Percentiles rank a stretch among this genome's conserved stretches.
Evolutionary conservation across 2,888 invertebrate genomes (phyloP).

Genomic region (Nesidiocoris tenuis): DNA sequence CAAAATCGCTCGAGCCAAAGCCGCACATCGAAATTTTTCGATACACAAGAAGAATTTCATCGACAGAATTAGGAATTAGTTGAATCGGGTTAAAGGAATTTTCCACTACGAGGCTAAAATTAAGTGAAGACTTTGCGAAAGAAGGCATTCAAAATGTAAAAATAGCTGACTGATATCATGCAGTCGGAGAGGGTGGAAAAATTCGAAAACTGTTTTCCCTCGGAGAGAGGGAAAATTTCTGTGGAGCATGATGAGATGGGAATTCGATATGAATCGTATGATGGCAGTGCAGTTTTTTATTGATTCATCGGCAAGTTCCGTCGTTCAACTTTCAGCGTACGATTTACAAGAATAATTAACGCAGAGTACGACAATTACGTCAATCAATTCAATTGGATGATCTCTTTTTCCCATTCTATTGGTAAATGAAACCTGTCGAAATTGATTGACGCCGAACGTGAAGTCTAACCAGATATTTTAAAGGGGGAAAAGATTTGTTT

Average conservation of each 20-base stretch:
- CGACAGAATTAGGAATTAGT: slow-evolving; percentile 16
- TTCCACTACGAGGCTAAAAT: slow-evolving; percentile 7
- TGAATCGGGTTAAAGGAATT: not conserved
- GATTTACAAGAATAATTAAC: too few species aligned
- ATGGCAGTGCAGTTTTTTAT: too few species aligned
- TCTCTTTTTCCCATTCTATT: too few species aligned
- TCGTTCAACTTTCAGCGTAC: too few species aligned
- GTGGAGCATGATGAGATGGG: not conserved
- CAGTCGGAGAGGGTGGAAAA: not conserved
- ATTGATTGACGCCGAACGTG: too few species aligned
- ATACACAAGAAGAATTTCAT: not conserved
- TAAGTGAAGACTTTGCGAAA: not conserved
- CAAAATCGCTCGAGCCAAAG: slow-evolving; percentile 8
- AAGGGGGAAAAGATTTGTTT: too few species aligned
- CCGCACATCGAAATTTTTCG: not conserved
- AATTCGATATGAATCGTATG: too few species aligned
- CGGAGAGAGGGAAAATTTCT: not conserved
- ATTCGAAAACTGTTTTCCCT: not conserved
- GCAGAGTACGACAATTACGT: too few species aligned
- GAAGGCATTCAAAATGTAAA: not conserved
- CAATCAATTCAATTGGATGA: too few species aligned
- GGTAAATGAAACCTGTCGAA: too few species aligned
- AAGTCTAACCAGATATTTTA: too few species aligned
- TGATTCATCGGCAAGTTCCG: too few species aligned
- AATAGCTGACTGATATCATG: not conserved